Evolutionary conservation across 2,888 invertebrate species (phyloP), one percentile per base, ranked within the genome.

Genomic region (Apoderus coryli): DNA sequence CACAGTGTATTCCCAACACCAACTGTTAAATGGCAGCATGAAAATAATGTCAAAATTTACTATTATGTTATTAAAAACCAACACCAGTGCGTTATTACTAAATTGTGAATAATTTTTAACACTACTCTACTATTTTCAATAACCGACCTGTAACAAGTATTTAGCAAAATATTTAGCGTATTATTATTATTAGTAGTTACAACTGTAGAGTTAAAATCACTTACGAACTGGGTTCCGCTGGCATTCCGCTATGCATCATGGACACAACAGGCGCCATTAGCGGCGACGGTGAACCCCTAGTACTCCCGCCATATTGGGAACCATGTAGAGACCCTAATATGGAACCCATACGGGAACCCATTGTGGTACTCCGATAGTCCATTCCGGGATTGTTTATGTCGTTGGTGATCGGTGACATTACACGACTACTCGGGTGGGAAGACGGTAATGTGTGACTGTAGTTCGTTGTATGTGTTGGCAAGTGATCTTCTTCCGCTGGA

Each of bases 401-500:
- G 37, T 67, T 65, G 10, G 60, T 60, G 25, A 54, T 44, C 3
- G 55, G 54, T 3, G 56, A 55, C 50, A 57, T 54, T 36, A 57
- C 49, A n/a, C 55, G 47, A 40, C 50, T 54, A 6, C 44, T 35
- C 6, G 49, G 44, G 28, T 46, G 47, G n/a, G 44, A 36, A 3
- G 44, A 39, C 11, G 43, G 44, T 32, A 49, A 43, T 16, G 25
- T 32, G 11, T 31, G 34, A 4, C 25, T 23, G 3, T 26, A 7
- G 40, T 52, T 52, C 37, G 52, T 52, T 42, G 49, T 50, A 32
- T 48, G 48, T 4, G 42, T 42, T 12, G 54, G 43, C 37, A 70
- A 55, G 56, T 79, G 79, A 55, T 79, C 79, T 60, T 79, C 79
- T 57, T 79, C 79, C 40, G 79, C 79, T 72, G n/a, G n/a, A n/a